Evolutionary conservation across 1,140 invertebrate species (phyloP).

Genomic region (Formica exsecta): DNA sequence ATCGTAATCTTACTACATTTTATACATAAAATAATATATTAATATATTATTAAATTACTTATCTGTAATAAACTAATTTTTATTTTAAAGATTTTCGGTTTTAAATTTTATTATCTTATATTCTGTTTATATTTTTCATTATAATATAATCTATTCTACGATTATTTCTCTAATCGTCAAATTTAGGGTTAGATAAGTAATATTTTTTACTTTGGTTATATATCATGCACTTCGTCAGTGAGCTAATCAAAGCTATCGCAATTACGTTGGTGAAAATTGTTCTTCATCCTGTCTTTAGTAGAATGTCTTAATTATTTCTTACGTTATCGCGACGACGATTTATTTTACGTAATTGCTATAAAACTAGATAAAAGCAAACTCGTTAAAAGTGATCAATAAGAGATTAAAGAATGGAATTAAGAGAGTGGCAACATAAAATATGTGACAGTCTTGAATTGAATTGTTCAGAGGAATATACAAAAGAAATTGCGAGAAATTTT

Average conservation of each 20-base stretch:
- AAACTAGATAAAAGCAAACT: neutral
- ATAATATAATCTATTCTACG: neutral
- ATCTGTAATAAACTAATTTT: slow-evolving; percentile 1
- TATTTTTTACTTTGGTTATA: neutral
- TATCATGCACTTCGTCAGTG: neutral
- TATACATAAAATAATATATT: neutral
- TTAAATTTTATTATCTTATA: neutral
- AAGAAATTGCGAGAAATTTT: slow-evolving; percentile 10
- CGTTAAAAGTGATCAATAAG: neutral
- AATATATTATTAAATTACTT: neutral
- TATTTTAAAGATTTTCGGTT: neutral
- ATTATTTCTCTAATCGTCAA: neutral
- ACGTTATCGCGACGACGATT: slow-evolving; percentile 10
- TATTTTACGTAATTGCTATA: neutral
- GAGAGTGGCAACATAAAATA: neutral
- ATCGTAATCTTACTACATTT: neutral
- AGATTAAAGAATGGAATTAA: neutral
- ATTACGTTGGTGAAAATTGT: slow-evolving; percentile 5
- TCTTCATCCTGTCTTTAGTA: neutral
- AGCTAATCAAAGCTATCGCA: neutral
- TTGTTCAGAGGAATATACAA: neutral
- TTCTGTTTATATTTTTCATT: neutral
- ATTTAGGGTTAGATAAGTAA: neutral
- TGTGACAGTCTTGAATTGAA: neutral
- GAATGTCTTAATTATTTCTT: slow-evolving; percentile 29